A percentile compares a stretch with the other conserved stretches of the same genome.
These are phyloP conservation scores for Paracentrotus lividus DNA, from an alignment of 53 echinoderm and acorn worm genomes.

Conservation along the genomic window DNA sequence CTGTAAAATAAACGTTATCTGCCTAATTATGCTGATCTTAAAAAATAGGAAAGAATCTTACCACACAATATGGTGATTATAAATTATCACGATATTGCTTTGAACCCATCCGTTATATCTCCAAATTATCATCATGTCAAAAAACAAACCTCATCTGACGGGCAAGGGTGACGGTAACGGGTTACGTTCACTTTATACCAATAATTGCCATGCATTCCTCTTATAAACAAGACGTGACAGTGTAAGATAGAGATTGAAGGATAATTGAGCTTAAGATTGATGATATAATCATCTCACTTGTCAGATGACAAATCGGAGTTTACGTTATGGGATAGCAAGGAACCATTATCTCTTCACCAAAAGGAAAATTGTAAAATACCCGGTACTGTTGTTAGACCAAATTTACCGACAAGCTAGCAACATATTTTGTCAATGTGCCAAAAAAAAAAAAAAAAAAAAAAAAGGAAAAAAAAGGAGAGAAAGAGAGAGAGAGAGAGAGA, in stretches of 20 bases:
- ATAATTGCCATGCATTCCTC: neutral
- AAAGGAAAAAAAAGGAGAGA: no score
- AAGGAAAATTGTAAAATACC: no score
- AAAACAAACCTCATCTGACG: neutral
- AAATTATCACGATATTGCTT: no score
- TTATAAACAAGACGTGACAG: neutral
- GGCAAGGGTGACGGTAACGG: neutral
- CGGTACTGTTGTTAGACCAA: no score
- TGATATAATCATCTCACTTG: neutral
- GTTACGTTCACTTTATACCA: neutral
- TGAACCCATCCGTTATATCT: conserved; percentile 8
- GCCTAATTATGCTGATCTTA: no score
- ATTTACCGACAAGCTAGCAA: no score
- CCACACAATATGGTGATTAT: no score
- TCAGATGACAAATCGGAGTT: neutral
- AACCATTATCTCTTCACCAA: conserved; percentile 22
- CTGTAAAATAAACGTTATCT: no score
- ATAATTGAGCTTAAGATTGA: neutral
- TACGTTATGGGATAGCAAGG: neutral
- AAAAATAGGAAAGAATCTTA: no score
- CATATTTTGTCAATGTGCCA: no score
- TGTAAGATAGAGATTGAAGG: neutral
- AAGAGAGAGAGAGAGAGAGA: no score
- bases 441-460: no score
- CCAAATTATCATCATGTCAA: neutral